phyloP scores from a whole-genome alignment of 2,888 invertebrate genomes.

The Euplagia quadripunctaria region DNA sequence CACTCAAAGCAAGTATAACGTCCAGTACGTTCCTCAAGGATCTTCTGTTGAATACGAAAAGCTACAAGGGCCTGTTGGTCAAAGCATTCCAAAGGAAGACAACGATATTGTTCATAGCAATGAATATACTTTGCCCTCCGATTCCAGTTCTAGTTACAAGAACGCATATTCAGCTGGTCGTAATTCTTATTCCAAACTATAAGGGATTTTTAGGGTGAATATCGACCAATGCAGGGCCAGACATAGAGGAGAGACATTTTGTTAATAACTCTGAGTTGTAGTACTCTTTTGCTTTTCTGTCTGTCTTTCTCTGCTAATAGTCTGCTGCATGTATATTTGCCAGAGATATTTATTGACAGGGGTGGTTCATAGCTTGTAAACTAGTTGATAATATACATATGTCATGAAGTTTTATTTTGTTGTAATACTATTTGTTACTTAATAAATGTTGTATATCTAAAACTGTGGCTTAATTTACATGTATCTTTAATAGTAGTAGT shows the following conservation, averaged over 20 bases:
- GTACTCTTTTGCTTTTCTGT: not conserved
- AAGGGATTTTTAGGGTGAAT: slow-evolving; percentile 34
- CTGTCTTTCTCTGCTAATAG: not conserved
- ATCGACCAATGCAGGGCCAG: slow-evolving; percentile 22
- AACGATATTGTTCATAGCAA: slow-evolving; percentile 69
- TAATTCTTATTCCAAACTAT: slow-evolving; percentile 67
- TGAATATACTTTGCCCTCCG: slow-evolving; percentile 72
- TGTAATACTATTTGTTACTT: slow-evolving; percentile 26
- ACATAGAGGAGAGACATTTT: not conserved
- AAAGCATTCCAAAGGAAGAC: slow-evolving; percentile 74
- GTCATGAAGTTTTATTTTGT: slow-evolving; percentile 20
- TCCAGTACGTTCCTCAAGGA: slow-evolving; percentile 63
- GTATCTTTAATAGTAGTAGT: too few relatives aligned
- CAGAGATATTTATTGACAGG: slow-evolving; percentile 63
- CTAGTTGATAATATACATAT: slow-evolving; percentile 20
- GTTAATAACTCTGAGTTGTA: not conserved
- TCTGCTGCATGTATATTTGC: slow-evolving; percentile 46
- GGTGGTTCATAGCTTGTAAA: slow-evolving; percentile 21
- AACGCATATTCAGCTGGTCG: slow-evolving; percentile 68
- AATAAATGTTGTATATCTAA: slow-evolving; percentile 40
- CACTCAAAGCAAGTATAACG: slow-evolving; percentile 73
- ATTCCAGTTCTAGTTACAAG: slow-evolving; percentile 71
- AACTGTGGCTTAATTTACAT: not conserved
- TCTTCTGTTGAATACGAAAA: slow-evolving; percentile 73
- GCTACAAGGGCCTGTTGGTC: slow-evolving; percentile 62